Conservation (phyloP, 2,888 invertebrate genomes). For the Morpho deidamia region DNA sequence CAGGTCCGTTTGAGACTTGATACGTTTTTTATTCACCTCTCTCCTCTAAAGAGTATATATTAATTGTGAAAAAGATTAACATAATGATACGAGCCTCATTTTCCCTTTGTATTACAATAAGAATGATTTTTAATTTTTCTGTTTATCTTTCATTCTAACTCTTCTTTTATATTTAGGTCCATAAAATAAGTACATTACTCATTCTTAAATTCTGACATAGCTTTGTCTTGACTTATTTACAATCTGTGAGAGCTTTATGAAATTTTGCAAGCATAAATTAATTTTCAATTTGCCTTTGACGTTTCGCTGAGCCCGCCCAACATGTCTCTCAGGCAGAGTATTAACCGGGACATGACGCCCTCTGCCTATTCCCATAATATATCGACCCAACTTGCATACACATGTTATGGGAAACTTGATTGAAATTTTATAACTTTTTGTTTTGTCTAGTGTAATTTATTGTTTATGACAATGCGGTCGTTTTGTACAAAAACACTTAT, state of each 20-base stretch:
- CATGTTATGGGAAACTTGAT: constrained; percentile 27
- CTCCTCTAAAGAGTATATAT: too few relatives aligned
- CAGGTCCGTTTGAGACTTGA: too few relatives aligned
- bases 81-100: too few relatives aligned
- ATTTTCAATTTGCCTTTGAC: constrained; percentile 78
- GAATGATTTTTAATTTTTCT: too few relatives aligned
- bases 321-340: constrained; percentile 67
- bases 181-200: neutral
- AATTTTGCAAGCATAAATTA: constrained; percentile 73
- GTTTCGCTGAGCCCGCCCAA: constrained; percentile 69
- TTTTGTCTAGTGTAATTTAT: too few relatives aligned
- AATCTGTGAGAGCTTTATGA: constrained; percentile 51
- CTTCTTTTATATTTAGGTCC: too few relatives aligned
- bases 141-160: too few relatives aligned
- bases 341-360: constrained; percentile 63
- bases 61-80: too few relatives aligned
- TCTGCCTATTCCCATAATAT: constrained; percentile 47
- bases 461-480: too few relatives aligned
- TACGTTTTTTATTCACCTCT: too few relatives aligned
- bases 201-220: constrained; percentile 21
- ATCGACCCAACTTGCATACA: constrained; percentile 29
- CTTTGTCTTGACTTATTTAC: constrained; percentile 45
- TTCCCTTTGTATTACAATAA: too few relatives aligned
- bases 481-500: too few relatives aligned
- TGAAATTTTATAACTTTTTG: neutral